phyloP scores from a whole-genome alignment of 1,140 invertebrate genomes.

The Pristionchus pacificus region DNA sequence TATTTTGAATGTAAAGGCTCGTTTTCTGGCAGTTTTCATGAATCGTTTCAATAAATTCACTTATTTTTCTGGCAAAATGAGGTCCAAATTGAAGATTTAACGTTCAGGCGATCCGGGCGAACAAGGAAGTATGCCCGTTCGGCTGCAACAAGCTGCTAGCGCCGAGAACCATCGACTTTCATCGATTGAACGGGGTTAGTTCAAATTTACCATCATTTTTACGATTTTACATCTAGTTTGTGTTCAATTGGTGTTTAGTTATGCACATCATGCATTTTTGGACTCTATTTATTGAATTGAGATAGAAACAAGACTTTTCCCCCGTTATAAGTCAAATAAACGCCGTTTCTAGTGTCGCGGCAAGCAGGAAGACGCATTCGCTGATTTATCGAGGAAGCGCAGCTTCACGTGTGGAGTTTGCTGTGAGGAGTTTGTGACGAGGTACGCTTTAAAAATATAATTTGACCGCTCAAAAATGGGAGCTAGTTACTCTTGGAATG shows the following conservation, averaged over 20 bases:
- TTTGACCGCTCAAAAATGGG: no score
- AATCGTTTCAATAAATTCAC: no score
- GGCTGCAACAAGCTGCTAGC: slow-evolving; percentile 30
- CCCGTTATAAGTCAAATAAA: neutral
- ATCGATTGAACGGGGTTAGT: slow-evolving; percentile 27
- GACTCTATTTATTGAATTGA: neutral
- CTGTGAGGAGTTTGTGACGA: slow-evolving; percentile 13
- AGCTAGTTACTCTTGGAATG: neutral
- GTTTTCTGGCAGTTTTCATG: no score
- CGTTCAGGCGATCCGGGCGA: neutral
- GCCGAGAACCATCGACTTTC: slow-evolving; percentile 24
- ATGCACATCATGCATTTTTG: neutral
- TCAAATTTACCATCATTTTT: neutral
- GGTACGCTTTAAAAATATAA: no score
- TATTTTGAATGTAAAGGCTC: no score
- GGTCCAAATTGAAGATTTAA: no score
- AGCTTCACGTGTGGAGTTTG: slow-evolving; percentile 26
- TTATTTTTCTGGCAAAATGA: no score
- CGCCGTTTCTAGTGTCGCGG: slow-evolving; percentile 15
- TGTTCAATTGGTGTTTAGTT: neutral
- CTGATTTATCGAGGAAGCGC: slow-evolving; percentile 6
- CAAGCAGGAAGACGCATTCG: slow-evolving; percentile 2
- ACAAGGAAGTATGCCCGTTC: slow-evolving; percentile 16
- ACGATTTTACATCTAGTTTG: neutral
- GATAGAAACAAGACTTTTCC: slow-evolving; percentile 2